Evolutionary conservation across 2,113 vertebrate species (phyloP).

Genomic region (Coracopsis vasa): DNA sequence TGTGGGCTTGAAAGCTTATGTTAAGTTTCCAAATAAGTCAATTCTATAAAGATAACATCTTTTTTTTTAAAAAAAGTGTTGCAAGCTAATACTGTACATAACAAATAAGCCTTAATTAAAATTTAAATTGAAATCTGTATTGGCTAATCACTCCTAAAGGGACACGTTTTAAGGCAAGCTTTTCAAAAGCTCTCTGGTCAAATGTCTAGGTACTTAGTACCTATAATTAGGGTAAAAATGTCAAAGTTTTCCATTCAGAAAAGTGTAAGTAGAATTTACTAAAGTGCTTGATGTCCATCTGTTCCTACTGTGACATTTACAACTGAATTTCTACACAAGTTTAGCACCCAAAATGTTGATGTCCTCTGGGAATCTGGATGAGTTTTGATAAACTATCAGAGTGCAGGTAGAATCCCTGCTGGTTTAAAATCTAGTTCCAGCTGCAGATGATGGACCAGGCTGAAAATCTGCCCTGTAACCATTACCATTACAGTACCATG

Average conservation of each 20-base stretch:
- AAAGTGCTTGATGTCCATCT: slow-evolving; percentile 4
- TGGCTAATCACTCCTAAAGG: neutral
- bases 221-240: slow-evolving; percentile 31
- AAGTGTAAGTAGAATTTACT: neutral
- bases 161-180: slow-evolving; percentile 10
- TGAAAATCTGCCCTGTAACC: neutral
- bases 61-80: slow-evolving; percentile 70
- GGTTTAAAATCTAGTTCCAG: neutral
- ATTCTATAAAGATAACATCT: slow-evolving; percentile 80
- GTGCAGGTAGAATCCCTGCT: neutral
- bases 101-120: slow-evolving; percentile 76
- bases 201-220: neutral
- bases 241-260: neutral
- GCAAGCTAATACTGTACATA: slow-evolving; percentile 68
- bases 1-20: slow-evolving; percentile 83
- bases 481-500: neutral
- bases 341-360: slow-evolving; percentile 15
- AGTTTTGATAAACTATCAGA: neutral
- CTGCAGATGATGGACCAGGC: neutral
- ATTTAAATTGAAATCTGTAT: slow-evolving; percentile 58
- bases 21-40: slow-evolving; percentile 84
- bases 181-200: slow-evolving; percentile 33
- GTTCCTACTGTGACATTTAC: slow-evolving; percentile 23
- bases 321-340: neutral
- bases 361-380: neutral